These are phyloP conservation scores for Petrolisthes cinctipes DNA, from an alignment of 2,888 invertebrate species.

Conservation along the genomic window DNA sequence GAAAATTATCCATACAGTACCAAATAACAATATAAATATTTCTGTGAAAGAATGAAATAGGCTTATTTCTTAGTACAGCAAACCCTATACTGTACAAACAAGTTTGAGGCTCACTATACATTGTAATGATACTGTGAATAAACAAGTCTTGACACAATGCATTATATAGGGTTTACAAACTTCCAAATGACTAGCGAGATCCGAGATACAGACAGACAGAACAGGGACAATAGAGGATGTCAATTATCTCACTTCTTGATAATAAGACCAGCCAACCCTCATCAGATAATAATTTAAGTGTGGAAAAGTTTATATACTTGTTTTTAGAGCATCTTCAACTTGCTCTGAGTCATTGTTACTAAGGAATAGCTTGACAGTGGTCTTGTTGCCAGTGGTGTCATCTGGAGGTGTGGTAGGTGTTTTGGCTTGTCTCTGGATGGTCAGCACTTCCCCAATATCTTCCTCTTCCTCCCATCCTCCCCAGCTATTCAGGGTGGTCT, in stretches of 20 bases:
- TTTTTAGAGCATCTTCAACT: constrained; percentile 61
- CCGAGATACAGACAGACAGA: background rate
- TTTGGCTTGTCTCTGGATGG: constrained; percentile 27
- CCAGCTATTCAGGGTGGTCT: constrained; percentile 61
- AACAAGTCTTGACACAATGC: too few relatives aligned
- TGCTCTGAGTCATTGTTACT: constrained; percentile 52
- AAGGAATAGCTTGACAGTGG: constrained; percentile 63
- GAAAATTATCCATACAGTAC: too few relatives aligned
- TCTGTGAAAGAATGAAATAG: too few relatives aligned
- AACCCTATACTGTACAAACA: background rate
- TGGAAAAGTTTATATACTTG: constrained; percentile 44
- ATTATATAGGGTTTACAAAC: too few relatives aligned
- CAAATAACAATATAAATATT: too few relatives aligned
- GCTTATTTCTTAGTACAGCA: too few relatives aligned
- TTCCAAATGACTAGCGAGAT: too few relatives aligned
- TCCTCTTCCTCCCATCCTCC: constrained; percentile 30
- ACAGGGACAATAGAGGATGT: background rate
- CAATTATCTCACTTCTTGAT: too few relatives aligned
- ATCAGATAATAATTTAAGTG: background rate
- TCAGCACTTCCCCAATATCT: constrained; percentile 30
- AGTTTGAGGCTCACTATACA: background rate
- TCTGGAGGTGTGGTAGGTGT: background rate
- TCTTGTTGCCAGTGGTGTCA: constrained; percentile 44
- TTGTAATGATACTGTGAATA: background rate
- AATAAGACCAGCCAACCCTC: background rate